A percentile compares a stretch with the other conserved stretches of the same genome.
These are phyloP conservation scores for Australoheros facetus DNA, from an alignment of 2,797 vertebrate species.

Conservation along the genomic window DNA sequence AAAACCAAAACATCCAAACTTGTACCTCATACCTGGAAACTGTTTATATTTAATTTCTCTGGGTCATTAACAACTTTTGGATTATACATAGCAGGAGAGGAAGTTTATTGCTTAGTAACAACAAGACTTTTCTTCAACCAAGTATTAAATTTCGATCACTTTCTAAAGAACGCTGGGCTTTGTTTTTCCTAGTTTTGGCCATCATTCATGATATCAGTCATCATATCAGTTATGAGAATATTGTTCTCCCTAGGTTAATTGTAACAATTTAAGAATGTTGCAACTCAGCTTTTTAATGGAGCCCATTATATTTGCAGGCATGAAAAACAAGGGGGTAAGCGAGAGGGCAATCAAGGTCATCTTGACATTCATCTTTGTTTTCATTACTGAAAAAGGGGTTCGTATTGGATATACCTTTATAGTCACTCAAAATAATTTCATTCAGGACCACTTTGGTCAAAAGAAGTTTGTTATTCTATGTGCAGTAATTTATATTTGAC, in stretches of 20 bases:
- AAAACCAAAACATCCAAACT: constrained; percentile 35
- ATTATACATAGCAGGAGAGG: constrained; percentile 14
- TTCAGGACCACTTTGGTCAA: background rate
- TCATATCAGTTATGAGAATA: constrained; percentile 17
- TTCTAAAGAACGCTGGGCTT: constrained; percentile 4
- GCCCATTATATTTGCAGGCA: background rate
- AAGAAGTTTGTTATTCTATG: constrained; percentile 3
- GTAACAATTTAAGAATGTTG: constrained; percentile 25
- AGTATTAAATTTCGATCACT: constrained; percentile 31
- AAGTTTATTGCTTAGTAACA: constrained; percentile 40
- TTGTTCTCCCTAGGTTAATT: constrained; percentile 7
- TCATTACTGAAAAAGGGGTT: background rate
- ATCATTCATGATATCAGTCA: constrained; percentile 15
- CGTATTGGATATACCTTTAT: background rate
- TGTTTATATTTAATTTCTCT: constrained; percentile 47
- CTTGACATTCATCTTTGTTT: background rate
- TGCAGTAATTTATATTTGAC: background rate
- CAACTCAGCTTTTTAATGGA: constrained; percentile 8
- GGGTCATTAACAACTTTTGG: constrained; percentile 25
- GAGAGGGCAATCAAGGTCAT: background rate
- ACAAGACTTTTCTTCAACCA: background rate
- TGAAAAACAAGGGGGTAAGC: background rate
- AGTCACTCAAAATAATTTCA: background rate
- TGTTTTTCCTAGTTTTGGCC: constrained; percentile 26
- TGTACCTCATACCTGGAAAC: constrained; percentile 33